Conservation (phyloP, 2,113 vertebrate genomes). For the Equus przewalskii region DNA sequence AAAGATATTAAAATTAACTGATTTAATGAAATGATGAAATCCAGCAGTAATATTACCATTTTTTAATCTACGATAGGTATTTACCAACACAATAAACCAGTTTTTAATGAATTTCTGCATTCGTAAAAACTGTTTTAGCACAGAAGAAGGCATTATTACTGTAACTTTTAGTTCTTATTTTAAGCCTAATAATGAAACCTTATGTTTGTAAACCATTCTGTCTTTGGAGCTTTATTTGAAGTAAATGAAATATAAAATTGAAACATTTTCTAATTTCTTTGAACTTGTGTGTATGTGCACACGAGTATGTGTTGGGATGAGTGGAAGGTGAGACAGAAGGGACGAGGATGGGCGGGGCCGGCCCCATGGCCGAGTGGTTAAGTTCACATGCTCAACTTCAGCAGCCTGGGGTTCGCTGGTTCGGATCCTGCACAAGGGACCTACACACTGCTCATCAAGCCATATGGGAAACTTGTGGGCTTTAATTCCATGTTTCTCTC, state of each 20-base stretch:
- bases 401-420: too few relatives aligned
- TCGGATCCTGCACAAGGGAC: too few relatives aligned
- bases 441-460: too few relatives aligned
- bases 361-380: too few relatives aligned
- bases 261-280: neutral
- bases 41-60: neutral
- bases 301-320: neutral
- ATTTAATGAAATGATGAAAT: neutral
- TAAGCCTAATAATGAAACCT: neutral
- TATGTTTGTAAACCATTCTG: neutral
- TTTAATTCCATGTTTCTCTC: neutral
- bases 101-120: neutral
- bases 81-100: neutral
- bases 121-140: neutral
- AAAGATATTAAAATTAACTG: neutral
- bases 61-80: neutral
- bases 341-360: neutral
- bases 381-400: too few relatives aligned
- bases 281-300: neutral
- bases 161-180: constrained; percentile 27
- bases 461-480: neutral
- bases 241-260: neutral
- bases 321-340: neutral
- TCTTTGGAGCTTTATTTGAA: constrained; percentile 32
- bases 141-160: neutral